Base-by-base conservation (phyloP, 2,888 invertebrate genomes). In the Anaspis maculata region DNA sequence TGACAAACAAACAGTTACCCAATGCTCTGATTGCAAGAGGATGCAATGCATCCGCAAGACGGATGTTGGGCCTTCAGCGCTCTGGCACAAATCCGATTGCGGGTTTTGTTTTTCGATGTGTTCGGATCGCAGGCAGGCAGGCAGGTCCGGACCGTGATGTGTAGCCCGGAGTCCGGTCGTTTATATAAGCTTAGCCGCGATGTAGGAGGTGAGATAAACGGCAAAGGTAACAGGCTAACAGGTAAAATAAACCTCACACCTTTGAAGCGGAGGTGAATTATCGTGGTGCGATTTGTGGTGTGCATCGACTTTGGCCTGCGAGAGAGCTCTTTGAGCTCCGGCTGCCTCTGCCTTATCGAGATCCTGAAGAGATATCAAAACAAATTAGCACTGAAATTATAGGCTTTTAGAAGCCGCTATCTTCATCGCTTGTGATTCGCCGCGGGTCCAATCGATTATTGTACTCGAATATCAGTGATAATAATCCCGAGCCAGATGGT, bases 381-480 rank as follows among this genome's bases (percentile, higher is more conserved):
- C 65, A 57, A 65, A 65, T 65, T 65, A 65, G 62, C 62, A 49
- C 51, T 51, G 57, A 64, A 64, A 65, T 65, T 65, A 65, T 62
- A 65, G 65, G 63, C 63, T 63, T 61, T 63, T 61, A 59, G 57
- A 56, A 55, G 62, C 64, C 64, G 65, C 64, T 64, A 65, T 65
- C 63, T 63, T 60, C 61, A 60, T 61, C 59, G 57, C 32, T 46
- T 57, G 52, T 52, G 55, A 54, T 57, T 52, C 53, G 62, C 62
- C 61, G 52, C 58, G 47, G 61, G 62, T 56, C 55, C 62, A 60
- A 64, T 64, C 64, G 64, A 64, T 64, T 64, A 64, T 59, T 57
- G 49, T 56, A 46, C 51, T 58, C 55, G 57, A 57, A 57, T 59
- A 60, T 60, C 56, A 51, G 54, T 55, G 59, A 57, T 61, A 58